Evolutionary conservation across 2,888 invertebrate species (phyloP).

Genomic region (Xanthia icteritia): DNA sequence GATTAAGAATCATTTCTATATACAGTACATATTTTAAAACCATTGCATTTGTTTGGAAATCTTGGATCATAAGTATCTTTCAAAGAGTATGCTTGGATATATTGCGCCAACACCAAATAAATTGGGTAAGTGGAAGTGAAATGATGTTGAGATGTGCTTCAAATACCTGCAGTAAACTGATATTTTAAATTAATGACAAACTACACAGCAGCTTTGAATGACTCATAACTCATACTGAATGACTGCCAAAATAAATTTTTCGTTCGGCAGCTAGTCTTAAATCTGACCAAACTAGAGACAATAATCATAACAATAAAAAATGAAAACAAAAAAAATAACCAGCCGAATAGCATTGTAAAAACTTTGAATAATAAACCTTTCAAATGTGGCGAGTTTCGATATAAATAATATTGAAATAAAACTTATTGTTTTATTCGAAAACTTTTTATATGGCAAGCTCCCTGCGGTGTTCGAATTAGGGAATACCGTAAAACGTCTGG

Average conservation of each 20-base stretch:
- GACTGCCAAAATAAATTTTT: not conserved
- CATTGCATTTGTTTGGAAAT: too few species aligned
- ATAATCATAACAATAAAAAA: not conserved
- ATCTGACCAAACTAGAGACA: not conserved
- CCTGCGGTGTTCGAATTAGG: conserved; percentile 77
- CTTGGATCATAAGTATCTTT: not conserved
- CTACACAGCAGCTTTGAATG: not conserved
- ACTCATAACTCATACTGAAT: not conserved
- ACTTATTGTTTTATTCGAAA: conserved; percentile 74
- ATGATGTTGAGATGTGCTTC: not conserved
- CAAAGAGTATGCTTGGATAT: too few species aligned
- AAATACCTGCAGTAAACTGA: not conserved
- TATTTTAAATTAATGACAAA: not conserved
- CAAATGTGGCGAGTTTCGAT: not conserved
- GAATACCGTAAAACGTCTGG: conserved; percentile 70
- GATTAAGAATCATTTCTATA: too few species aligned
- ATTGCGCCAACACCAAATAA: too few species aligned
- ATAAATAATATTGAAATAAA: conserved; percentile 53
- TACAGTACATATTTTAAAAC: too few species aligned
- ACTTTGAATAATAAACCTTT: conserved; percentile 11
- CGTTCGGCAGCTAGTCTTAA: not conserved
- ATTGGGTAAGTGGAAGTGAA: too few species aligned
- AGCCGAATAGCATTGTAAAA: not conserved
- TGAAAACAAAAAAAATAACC: not conserved
- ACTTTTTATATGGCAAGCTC: conserved; percentile 76